phyloP scores from a whole-genome alignment of 2,797 vertebrate genomes.

The Helicolenus hilgendorfi region DNA sequence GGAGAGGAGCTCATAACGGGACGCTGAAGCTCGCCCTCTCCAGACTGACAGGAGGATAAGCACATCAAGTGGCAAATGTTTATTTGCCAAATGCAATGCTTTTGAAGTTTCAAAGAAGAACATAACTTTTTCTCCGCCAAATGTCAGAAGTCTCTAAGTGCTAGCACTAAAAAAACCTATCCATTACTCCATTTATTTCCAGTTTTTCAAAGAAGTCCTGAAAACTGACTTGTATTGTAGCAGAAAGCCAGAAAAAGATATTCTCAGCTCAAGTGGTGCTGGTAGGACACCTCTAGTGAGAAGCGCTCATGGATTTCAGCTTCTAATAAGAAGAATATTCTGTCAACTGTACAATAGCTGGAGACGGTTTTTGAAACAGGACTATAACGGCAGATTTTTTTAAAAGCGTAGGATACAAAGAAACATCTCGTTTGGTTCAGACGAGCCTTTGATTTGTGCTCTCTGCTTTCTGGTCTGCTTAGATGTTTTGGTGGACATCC shows the following conservation, averaged over 20 bases:
- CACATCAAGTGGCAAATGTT: background rate
- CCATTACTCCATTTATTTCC: constrained; percentile 17
- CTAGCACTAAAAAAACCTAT: background rate
- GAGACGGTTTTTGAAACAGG: constrained; percentile 34
- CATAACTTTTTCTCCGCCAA: background rate
- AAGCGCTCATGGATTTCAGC: constrained; percentile 22
- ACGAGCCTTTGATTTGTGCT: constrained; percentile 29
- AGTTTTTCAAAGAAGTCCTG: constrained; percentile 21
- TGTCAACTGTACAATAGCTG: constrained; percentile 39
- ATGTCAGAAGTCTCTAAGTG: constrained; percentile 20
- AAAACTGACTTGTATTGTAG: background rate
- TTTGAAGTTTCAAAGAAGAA: constrained; percentile 5
- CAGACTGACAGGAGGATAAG: constrained; percentile 1
- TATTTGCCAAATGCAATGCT: background rate
- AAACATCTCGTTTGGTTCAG: constrained; percentile 9
- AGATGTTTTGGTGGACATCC: constrained; percentile 39
- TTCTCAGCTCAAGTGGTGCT: constrained; percentile 32
- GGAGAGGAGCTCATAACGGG: constrained; percentile 24
- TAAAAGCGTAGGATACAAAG: constrained; percentile 31
- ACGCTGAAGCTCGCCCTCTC: constrained; percentile 9
- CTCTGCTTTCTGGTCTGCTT: constrained; percentile 16
- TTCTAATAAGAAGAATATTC: constrained; percentile 37
- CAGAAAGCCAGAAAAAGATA: constrained; percentile 34
- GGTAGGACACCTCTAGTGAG: constrained; percentile 19
- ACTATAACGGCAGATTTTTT: constrained; percentile 2